phyloP scores from a whole-genome alignment of 2,797 vertebrate genomes.

The Sebastes umbrosus region DNA sequence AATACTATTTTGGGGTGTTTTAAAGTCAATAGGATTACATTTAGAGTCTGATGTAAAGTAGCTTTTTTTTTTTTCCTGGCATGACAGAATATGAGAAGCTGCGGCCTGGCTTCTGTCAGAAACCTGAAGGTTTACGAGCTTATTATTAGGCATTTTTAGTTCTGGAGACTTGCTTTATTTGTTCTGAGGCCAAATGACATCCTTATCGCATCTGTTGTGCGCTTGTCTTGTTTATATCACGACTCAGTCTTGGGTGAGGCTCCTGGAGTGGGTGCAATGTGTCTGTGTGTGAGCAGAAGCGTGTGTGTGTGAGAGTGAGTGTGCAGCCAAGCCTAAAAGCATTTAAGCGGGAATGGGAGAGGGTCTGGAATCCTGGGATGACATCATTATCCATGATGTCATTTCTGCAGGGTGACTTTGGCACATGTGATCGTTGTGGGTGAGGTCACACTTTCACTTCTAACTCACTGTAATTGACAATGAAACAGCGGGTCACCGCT shows the following conservation, averaged over 20 bases:
- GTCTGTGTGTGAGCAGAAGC: slow-evolving; percentile 1
- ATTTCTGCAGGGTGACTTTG: slow-evolving; percentile 83
- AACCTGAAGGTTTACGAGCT: slow-evolving; percentile 61
- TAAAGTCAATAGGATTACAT: slow-evolving; percentile 50
- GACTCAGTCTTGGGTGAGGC: slow-evolving; percentile 71
- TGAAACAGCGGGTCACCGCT: slow-evolving; percentile 53
- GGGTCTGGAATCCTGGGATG: slow-evolving; percentile 81
- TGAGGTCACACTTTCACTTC: slow-evolving; percentile 76
- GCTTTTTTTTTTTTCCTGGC: slow-evolving; percentile 38
- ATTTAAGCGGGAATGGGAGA: slow-evolving; percentile 78
- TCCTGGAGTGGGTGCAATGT: slow-evolving; percentile 43
- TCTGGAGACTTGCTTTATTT: slow-evolving; percentile 69
- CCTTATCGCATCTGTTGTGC: slow-evolving; percentile 80
- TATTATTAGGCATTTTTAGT: slow-evolving; percentile 71
- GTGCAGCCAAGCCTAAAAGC: slow-evolving; percentile 76
- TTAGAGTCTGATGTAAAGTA: slow-evolving; percentile 41
- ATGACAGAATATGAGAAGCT: slow-evolving; percentile 40
- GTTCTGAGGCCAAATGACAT: slow-evolving; percentile 73
- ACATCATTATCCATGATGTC: slow-evolving; percentile 83
- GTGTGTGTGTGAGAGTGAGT: slow-evolving; percentile 1
- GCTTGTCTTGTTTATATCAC: slow-evolving; percentile 79
- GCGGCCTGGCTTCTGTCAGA: slow-evolving; percentile 71
- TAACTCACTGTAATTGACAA: slow-evolving; percentile 72
- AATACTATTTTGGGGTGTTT: slow-evolving; percentile 40
- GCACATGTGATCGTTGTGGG: slow-evolving; percentile 71